Percentiles rank a stretch among this genome's conserved stretches.
phyloP scores from a whole-genome alignment of 2,113 vertebrate genomes.

The Saguinus imperator region DNA sequence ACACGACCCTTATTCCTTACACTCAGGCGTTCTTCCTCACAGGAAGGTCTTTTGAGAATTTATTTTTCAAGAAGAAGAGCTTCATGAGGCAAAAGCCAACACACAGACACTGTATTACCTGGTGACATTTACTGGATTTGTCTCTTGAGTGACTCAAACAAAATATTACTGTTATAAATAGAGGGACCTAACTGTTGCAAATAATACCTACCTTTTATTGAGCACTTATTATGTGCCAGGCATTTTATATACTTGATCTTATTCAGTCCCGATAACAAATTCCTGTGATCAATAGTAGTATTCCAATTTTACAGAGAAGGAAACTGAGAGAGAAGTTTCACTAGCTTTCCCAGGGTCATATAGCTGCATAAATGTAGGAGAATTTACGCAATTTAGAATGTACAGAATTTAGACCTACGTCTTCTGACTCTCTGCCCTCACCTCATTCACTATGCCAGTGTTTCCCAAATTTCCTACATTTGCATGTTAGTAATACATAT shows the following conservation, averaged over 20 bases:
- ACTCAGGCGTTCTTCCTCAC: background rate
- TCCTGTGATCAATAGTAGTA: background rate
- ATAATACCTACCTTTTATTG: background rate
- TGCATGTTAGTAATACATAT: background rate
- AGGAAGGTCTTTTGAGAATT: background rate
- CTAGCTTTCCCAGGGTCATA: background rate
- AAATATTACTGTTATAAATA: background rate
- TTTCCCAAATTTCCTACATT: background rate
- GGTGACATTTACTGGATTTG: background rate
- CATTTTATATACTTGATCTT: background rate
- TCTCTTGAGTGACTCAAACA: slow-evolving; percentile 1
- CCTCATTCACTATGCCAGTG: background rate
- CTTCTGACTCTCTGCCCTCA: background rate
- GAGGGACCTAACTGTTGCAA: background rate
- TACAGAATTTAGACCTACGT: background rate
- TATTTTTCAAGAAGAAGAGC: slow-evolving; percentile 38
- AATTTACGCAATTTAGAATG: background rate
- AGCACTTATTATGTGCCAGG: background rate
- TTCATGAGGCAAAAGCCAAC: background rate
- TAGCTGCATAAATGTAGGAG: background rate
- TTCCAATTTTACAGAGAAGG: background rate
- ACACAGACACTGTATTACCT: background rate
- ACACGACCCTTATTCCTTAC: background rate
- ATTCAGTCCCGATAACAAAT: background rate
- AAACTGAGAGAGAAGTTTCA: background rate